Percentiles rank a stretch among this genome's conserved stretches.
These are phyloP conservation scores for Hartigia nigra DNA, from an alignment of 2,888 invertebrate species.

Conservation along the genomic window DNA sequence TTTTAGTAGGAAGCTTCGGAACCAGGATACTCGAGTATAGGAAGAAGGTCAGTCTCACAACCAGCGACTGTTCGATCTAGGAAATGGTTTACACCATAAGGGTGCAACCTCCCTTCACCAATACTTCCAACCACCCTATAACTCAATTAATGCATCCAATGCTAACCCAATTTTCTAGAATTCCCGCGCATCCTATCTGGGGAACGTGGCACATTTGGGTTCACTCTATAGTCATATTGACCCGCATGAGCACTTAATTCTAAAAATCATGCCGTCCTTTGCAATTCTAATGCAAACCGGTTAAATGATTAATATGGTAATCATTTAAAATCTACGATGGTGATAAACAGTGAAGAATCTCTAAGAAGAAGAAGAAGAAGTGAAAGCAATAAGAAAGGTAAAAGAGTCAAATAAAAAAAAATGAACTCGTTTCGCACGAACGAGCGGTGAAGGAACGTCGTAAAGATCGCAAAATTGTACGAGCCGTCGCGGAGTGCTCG, in stretches of 20 bases:
- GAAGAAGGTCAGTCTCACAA: neutral
- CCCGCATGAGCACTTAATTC: neutral
- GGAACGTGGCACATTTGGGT: neutral
- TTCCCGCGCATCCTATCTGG: neutral
- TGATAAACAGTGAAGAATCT: neutral
- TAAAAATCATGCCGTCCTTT: neutral
- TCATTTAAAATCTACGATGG: neutral
- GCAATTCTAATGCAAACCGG: neutral
- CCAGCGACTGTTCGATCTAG: neutral
- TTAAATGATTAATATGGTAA: neutral
- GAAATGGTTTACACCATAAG: neutral
- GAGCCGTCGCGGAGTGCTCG: neutral
- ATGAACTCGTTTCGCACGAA: neutral
- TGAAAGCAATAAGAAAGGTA: neutral
- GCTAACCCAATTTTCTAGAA: slow-evolving; percentile 1
- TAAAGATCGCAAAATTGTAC: neutral
- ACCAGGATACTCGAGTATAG: no score
- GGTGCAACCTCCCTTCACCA: neutral
- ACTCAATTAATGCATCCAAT: neutral
- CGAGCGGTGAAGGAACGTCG: neutral
- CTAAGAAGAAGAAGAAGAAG: neutral
- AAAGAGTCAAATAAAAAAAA: neutral
- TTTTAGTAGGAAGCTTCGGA: neutral
- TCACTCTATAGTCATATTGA: neutral
- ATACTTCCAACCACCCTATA: neutral